Conservation (phyloP, 2,888 invertebrate genomes). For the Melangyna quadrimaculata region DNA sequence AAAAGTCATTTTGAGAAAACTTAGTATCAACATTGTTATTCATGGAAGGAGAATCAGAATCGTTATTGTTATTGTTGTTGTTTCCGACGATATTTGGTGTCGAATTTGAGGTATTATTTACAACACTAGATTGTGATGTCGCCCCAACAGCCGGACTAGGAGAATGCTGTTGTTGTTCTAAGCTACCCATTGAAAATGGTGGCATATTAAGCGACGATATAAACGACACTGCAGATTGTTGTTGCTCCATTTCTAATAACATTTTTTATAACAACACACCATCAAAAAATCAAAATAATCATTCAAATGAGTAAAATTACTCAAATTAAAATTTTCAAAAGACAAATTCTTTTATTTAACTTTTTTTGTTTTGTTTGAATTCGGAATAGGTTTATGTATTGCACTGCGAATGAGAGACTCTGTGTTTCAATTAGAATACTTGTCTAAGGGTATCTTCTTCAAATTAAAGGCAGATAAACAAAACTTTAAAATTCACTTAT, state of each 20-base stretch:
- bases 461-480: not conserved
- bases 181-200: conserved; percentile 88
- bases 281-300: conserved; percentile 54
- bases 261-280: conserved; percentile 82
- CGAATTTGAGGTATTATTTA: conserved; percentile 73
- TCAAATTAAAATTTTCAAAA: not conserved
- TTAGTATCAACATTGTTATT: conserved; percentile 69
- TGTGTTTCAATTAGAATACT: not conserved
- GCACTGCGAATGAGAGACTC: not conserved
- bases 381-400: not conserved
- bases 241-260: conserved; percentile 94
- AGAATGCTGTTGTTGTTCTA: conserved; percentile 87
- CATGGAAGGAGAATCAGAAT: conserved; percentile 67
- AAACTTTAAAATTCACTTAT: conserved; percentile 7
- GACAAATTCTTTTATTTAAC: not conserved
- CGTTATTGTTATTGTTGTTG: conserved; percentile 64
- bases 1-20: conserved; percentile 77
- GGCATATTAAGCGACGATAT: conserved; percentile 95
- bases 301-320: conserved; percentile 15
- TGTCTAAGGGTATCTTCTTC: not conserved
- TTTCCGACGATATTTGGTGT: conserved; percentile 56
- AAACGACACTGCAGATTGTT: conserved; percentile 89
- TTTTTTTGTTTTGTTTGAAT: not conserved
- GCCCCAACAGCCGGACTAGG: conserved; percentile 83
- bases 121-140: conserved; percentile 71